Conservation (phyloP, 2,888 invertebrate genomes). For the Cataglyphis albicans region DNA sequence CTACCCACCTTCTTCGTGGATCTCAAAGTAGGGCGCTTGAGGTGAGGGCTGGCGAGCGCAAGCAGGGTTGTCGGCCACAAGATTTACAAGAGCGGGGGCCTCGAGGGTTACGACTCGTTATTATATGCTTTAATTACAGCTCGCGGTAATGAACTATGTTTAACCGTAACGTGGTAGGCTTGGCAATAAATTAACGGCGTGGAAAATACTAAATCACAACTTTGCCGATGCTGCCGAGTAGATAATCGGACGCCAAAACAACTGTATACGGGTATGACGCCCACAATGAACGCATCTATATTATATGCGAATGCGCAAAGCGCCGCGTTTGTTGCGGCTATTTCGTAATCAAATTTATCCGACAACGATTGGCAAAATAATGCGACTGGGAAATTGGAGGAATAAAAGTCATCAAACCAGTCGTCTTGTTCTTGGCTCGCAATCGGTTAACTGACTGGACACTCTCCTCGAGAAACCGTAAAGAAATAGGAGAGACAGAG, state of each 20-base stretch:
- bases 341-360: slow-evolving; percentile 8
- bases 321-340: slow-evolving; percentile 22
- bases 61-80: slow-evolving; percentile 79
- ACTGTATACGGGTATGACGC: slow-evolving; percentile 77
- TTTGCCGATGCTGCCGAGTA: slow-evolving; percentile 85
- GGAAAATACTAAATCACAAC: slow-evolving; percentile 85
- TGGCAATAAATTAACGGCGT: slow-evolving; percentile 84
- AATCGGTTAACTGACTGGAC: slow-evolving; percentile 10
- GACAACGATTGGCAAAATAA: not conserved
- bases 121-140: slow-evolving; percentile 85
- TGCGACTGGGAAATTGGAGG: not conserved
- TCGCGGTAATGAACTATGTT: slow-evolving; percentile 85
- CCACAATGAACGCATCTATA: slow-evolving; percentile 49
- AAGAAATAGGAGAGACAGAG: slow-evolving; percentile 31
- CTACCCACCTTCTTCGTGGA: slow-evolving; percentile 56
- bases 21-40: slow-evolving; percentile 66
- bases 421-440: slow-evolving; percentile 2
- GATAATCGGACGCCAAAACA: slow-evolving; percentile 83
- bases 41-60: slow-evolving; percentile 57
- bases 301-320: slow-evolving; percentile 36
- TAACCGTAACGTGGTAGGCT: slow-evolving; percentile 85
- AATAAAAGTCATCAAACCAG: too few species aligned
- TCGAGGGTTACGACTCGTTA: slow-evolving; percentile 84
- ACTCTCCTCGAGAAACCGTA: slow-evolving; percentile 10
- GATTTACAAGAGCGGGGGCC: slow-evolving; percentile 84